phyloP scores from a whole-genome alignment of 2,797 vertebrate genomes.

The Megaceryle alcyon region DNA sequence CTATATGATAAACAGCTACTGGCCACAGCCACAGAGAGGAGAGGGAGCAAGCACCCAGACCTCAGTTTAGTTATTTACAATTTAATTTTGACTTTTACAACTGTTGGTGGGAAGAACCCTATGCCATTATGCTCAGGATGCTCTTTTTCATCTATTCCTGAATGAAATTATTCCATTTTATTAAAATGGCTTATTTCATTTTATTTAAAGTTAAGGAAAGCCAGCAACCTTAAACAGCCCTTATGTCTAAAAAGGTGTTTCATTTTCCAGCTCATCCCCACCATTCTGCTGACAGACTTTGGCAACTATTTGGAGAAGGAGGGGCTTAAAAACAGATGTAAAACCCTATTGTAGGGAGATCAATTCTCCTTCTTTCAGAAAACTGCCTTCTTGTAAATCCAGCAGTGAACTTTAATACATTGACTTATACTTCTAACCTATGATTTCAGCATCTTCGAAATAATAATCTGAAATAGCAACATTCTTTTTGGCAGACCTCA shows the following conservation, averaged over 20 bases:
- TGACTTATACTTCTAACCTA: neutral
- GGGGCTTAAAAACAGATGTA: neutral
- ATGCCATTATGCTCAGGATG: neutral
- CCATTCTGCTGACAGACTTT: neutral
- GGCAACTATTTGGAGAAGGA: neutral
- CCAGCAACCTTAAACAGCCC: neutral
- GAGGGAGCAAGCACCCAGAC: neutral
- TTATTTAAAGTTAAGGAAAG: neutral
- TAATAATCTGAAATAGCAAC: neutral
- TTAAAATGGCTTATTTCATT: neutral
- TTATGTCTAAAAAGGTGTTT: neutral
- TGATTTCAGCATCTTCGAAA: neutral
- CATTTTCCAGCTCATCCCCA: neutral
- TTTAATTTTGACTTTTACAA: neutral
- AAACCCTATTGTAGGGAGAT: neutral
- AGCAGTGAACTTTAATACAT: neutral
- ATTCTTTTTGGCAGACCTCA: neutral
- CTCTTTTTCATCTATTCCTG: neutral
- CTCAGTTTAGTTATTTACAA: neutral
- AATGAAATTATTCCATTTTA: neutral
- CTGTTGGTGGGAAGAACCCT: neutral
- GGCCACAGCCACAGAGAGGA: neutral
- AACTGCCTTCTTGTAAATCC: neutral
- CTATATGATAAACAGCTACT: neutral
- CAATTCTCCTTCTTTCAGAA: neutral